Base-by-base conservation (phyloP, 2,113 vertebrate species). In the Ranitomeya imitator region DNA sequence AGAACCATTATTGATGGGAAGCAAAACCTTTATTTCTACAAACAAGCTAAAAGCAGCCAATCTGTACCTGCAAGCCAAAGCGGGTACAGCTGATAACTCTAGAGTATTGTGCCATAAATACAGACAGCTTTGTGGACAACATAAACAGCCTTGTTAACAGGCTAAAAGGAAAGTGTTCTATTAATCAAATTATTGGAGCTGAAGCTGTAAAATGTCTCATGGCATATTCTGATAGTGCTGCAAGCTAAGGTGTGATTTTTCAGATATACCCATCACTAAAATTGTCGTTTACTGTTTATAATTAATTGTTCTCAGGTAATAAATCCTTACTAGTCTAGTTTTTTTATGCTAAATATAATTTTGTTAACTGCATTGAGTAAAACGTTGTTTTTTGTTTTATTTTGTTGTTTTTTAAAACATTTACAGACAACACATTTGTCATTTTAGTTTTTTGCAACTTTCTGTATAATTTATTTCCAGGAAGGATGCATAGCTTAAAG, bases 31-130 rank as follows among this genome's bases (percentile, higher is more conserved):
- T 85, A 74, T 76, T 85, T 59, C 83, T 76, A 74, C 52, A 74
- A 85, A 85, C 37, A 57, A 85, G 67, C 69, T 85, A 85, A 85
- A 73, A 85, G 83, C 83, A 76, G n/a, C 69, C 83, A 85, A 60
- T 85, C 83, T 85, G 60, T 85, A 85, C 52, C 83, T 76, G 26
- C 74, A 85, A 74, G 83, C 83, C 11, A 85, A 85, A 85, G 55
- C 67, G 14, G 23, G 54, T 18, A 85, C 45, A 85, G 69, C 83
- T 57, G 83, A 76, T 60, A 73, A 85, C 55, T 57, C 69, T 74
- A 74, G 26, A 74, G 69, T 60, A 74, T 76, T 74, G 83, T 85
- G 83, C 83, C 83, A 85, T 85, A 85, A 85, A 85, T 74, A 74
- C 69, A 59, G 83, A 85, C 83, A 85, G 83, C 67, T 59, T 73